Evolutionary conservation across 2,888 invertebrate species (phyloP).

Genomic region (Tenthredo notha): DNA sequence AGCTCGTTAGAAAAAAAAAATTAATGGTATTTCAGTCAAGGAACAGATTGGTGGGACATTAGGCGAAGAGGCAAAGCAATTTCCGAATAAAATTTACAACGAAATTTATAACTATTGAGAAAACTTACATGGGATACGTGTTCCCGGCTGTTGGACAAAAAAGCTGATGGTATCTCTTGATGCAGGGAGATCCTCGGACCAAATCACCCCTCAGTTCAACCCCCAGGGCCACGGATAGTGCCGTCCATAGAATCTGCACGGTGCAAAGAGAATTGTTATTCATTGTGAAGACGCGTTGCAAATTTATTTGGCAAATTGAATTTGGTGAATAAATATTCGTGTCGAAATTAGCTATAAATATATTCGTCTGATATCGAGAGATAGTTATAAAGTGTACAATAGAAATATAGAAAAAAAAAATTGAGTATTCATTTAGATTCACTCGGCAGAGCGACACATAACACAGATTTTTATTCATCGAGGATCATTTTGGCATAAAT

Average conservation of each 20-base stretch:
- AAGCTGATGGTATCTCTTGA: conserved; percentile 92
- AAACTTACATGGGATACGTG: conserved; percentile 92
- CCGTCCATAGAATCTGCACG: conserved; percentile 93
- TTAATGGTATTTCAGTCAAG: not conserved
- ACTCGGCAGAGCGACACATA: not conserved
- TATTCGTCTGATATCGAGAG: not conserved
- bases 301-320: not conserved
- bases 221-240: conserved; percentile 91
- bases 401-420: not conserved
- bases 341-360: not conserved
- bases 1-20: not conserved
- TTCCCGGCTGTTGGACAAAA: conserved; percentile 96
- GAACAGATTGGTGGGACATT: not conserved
- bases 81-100: not conserved
- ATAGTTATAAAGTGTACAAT: not conserved
- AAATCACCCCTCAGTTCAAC: conserved; percentile 93
- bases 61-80: not conserved
- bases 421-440: not conserved
- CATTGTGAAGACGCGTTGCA: not conserved
- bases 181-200: conserved; percentile 93
- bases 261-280: not conserved
- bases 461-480: not conserved
- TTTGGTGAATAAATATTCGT: not conserved
- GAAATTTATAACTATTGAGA: not conserved
- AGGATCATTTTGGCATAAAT: conserved; percentile 10